phyloP scores from a whole-genome alignment of 2,888 invertebrate species.

The Ligdia adustata region DNA sequence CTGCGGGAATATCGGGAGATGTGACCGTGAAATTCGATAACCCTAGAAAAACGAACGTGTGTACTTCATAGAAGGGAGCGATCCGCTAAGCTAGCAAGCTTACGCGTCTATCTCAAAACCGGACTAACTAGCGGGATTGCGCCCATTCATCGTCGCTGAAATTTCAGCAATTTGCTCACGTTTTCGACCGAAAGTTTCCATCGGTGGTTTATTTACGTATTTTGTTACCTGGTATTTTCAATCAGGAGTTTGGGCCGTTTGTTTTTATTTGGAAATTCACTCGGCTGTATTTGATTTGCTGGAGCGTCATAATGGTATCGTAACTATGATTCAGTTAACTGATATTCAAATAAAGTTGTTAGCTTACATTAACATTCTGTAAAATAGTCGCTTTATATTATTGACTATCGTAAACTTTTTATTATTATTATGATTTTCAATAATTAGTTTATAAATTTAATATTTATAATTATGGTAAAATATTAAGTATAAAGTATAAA shows the following conservation, averaged over 20 bases:
- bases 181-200: slow-evolving; percentile 51
- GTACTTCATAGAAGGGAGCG: slow-evolving; percentile 35
- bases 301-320: slow-evolving; percentile 28
- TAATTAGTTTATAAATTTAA: no score
- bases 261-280: slow-evolving; percentile 38
- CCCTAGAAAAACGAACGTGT: slow-evolving; percentile 40
- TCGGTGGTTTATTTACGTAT: slow-evolving; percentile 34
- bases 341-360: no score
- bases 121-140: background rate
- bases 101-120: background rate
- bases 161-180: slow-evolving; percentile 54
- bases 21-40: slow-evolving; percentile 65
- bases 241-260: slow-evolving; percentile 41
- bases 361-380: background rate
- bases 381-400: no score
- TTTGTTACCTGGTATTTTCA: slow-evolving; percentile 45
- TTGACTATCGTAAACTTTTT: no score
- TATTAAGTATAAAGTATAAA: no score
- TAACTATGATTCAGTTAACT: slow-evolving; percentile 28
- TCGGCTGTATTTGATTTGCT: slow-evolving; percentile 37
- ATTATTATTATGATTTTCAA: no score
- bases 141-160: slow-evolving; percentile 39
- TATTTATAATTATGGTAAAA: no score
- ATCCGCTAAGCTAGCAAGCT: slow-evolving; percentile 11
- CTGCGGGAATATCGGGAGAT: slow-evolving; percentile 45